These are phyloP conservation scores for Tachina fera DNA, from an alignment of 2,888 invertebrate species.

Conservation along the genomic window DNA sequence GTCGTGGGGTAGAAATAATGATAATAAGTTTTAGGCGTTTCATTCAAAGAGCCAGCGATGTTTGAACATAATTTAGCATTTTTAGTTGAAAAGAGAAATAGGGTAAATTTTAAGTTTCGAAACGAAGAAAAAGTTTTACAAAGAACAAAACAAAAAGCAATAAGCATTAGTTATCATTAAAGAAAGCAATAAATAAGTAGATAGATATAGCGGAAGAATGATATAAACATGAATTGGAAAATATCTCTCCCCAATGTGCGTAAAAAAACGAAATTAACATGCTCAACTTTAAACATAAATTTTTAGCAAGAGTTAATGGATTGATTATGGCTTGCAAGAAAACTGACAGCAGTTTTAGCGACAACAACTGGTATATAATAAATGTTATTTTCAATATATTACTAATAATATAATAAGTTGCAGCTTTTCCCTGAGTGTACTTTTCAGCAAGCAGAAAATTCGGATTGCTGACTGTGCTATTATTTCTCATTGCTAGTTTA, in stretches of 20 bases:
- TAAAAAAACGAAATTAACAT: background rate
- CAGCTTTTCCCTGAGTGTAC: too few species aligned
- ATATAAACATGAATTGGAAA: background rate
- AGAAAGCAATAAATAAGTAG: background rate
- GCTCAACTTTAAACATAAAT: background rate
- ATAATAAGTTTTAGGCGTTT: conserved; percentile 13
- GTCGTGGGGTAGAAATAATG: conserved; percentile 20
- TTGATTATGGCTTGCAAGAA: too few species aligned
- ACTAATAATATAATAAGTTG: too few species aligned
- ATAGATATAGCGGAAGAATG: conserved; percentile 7
- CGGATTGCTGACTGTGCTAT: too few species aligned
- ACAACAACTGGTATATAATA: too few species aligned
- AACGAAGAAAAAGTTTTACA: conserved; percentile 35
- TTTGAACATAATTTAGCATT: conserved; percentile 41
- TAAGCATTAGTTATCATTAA: conserved; percentile 42
- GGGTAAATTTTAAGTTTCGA: conserved; percentile 25
- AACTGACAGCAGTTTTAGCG: too few species aligned
- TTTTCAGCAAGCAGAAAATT: too few species aligned
- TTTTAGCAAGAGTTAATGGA: too few species aligned
- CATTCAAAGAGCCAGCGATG: conserved; percentile 26
- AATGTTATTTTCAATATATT: too few species aligned
- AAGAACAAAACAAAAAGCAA: conserved; percentile 50
- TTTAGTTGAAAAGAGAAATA: conserved; percentile 20
- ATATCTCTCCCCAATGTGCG: too few species aligned
- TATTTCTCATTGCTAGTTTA: too few species aligned